Conservation (phyloP, 2,888 invertebrate species). For the Loripinus fragilis region DNA sequence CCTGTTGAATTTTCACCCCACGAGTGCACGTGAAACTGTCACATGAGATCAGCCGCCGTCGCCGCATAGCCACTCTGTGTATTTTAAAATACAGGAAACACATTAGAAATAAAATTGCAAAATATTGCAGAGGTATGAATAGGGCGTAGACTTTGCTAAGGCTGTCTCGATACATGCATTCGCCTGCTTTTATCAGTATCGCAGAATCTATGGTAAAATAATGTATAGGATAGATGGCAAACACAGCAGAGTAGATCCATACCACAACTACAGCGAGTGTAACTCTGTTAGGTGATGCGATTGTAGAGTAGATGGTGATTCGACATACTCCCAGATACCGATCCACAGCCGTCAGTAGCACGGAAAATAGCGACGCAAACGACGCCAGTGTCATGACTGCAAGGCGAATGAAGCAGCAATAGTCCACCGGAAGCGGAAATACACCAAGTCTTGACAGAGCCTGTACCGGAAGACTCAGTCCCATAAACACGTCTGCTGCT, state of each 20-base stretch:
- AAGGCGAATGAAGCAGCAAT: background rate
- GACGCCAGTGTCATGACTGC: conserved; percentile 4
- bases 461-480: conserved; percentile 10
- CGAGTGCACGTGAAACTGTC: conserved; percentile 1
- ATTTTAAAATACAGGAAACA: conserved; percentile 10
- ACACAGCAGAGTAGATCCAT: conserved; percentile 3
- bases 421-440: background rate
- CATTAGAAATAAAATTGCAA: background rate
- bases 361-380: conserved; percentile 1
- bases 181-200: background rate
- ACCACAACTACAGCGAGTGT: background rate
- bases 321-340: background rate
- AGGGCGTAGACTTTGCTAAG: background rate
- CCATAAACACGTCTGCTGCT: conserved; percentile 28
- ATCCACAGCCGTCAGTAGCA: conserved; percentile 1
- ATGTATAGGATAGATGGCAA: conserved; percentile 3
- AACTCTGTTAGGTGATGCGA: background rate
- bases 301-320: background rate
- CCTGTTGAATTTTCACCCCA: background rate
- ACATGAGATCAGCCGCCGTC: background rate
- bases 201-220: conserved; percentile 11
- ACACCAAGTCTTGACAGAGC: conserved; percentile 17
- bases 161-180: background rate
- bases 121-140: conserved; percentile 6
- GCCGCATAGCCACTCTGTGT: background rate